Evolutionary conservation across 2,797 vertebrate genomes (phyloP).

Genomic region (Cynopterus sphinx): DNA sequence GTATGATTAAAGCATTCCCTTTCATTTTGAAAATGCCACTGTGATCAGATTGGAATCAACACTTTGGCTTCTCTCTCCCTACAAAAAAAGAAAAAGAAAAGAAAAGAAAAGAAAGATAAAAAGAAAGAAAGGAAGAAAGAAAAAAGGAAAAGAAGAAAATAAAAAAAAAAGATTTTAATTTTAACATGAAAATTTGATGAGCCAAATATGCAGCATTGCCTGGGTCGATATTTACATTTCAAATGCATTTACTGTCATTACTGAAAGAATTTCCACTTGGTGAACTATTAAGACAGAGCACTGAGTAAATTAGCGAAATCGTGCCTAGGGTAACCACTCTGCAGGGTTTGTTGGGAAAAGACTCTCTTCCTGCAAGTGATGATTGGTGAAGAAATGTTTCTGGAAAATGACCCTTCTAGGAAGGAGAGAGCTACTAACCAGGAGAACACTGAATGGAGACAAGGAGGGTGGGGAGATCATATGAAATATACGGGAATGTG

Average conservation of each 20-base stretch:
- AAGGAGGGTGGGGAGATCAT: neutral
- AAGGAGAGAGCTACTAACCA: neutral
- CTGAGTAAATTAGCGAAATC: conserved; percentile 67
- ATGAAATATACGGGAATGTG: too few species aligned
- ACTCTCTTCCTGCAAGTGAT: conserved; percentile 57
- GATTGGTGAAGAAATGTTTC: conserved; percentile 55
- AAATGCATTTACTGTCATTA: conserved; percentile 79
- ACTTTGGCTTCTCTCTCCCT: conserved; percentile 14
- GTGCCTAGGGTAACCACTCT: conserved; percentile 41
- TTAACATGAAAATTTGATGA: conserved; percentile 81
- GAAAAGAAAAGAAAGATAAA: neutral
- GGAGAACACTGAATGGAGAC: neutral
- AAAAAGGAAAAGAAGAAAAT: too few species aligned
- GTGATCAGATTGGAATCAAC: conserved; percentile 39
- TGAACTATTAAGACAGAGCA: conserved; percentile 73
- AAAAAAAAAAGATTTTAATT: conserved; percentile 70
- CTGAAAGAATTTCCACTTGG: conserved; percentile 71
- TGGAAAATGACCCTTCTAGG: conserved; percentile 54
- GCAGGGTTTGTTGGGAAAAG: neutral
- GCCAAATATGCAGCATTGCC: conserved; percentile 48
- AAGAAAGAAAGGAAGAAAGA: too few species aligned
- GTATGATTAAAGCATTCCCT: neutral
- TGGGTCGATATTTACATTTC: conserved; percentile 75
- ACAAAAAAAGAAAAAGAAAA: neutral
- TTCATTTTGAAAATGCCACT: neutral